These are phyloP conservation scores for Pimpla rufipes DNA, from an alignment of 2,888 invertebrate genomes.

Conservation along the genomic window DNA sequence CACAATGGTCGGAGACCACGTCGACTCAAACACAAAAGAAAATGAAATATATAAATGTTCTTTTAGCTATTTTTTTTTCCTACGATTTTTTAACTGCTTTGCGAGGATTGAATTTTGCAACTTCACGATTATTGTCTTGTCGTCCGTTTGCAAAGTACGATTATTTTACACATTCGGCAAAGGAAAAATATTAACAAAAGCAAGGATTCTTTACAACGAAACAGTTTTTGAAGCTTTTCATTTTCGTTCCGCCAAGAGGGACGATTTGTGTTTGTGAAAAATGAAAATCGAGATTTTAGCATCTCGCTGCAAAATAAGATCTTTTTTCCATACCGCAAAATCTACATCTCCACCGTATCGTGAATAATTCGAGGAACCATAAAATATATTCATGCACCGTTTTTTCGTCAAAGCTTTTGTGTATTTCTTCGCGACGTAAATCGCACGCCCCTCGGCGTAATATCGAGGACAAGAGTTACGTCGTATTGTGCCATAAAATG, in stretches of 20 bases:
- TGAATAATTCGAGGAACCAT: neutral
- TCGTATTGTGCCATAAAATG: constrained; percentile 15
- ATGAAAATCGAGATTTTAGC: too few relatives aligned
- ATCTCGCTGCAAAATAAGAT: too few relatives aligned
- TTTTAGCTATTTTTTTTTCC: neutral
- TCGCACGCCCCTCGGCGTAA: neutral
- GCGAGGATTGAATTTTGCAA: neutral
- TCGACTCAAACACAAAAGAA: neutral
- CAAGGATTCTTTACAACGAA: too few relatives aligned
- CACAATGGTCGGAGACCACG: neutral
- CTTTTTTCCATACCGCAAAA: neutral
- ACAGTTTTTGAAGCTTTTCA: too few relatives aligned
- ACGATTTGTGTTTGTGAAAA: too few relatives aligned
- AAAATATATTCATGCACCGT: neutral
- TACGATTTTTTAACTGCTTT: neutral
- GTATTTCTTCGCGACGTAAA: constrained; percentile 9
- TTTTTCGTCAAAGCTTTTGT: neutral
- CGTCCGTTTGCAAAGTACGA: neutral
- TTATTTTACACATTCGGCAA: too few relatives aligned
- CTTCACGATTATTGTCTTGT: neutral
- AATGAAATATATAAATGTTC: neutral
- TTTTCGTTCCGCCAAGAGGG: too few relatives aligned
- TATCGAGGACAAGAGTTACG: constrained; percentile 16
- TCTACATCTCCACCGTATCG: neutral
- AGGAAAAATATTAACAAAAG: too few relatives aligned